Conservation (phyloP, 2,113 vertebrate genomes). For the Spilogale gracilis region DNA sequence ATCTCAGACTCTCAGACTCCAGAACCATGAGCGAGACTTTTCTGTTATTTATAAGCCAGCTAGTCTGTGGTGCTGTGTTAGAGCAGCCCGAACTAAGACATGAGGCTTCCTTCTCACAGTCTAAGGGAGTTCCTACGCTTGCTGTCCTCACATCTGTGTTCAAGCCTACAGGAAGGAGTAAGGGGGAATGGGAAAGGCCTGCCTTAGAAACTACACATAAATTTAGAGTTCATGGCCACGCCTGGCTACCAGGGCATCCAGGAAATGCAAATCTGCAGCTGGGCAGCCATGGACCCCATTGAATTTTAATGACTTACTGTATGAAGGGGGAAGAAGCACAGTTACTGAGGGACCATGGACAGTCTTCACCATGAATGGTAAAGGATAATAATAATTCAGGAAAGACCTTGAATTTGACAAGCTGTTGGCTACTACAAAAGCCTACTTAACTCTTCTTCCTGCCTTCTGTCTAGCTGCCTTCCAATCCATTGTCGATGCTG, state of each 20-base stretch:
- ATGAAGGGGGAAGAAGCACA: background rate
- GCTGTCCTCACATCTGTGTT: background rate
- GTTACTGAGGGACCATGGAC: background rate
- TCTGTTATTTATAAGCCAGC: background rate
- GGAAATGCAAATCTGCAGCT: background rate
- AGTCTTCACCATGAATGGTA: background rate
- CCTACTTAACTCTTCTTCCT: background rate
- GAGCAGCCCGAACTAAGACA: background rate
- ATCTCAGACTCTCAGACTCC: background rate
- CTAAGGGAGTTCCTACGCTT: background rate
- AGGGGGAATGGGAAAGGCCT: background rate
- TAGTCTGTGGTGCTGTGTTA: background rate
- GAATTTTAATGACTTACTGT: background rate
- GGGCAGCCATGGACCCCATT: background rate
- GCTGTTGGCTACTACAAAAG: background rate
- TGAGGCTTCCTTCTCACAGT: background rate
- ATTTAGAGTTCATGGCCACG: background rate
- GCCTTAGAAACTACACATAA: background rate
- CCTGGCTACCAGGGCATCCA: background rate
- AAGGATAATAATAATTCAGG: background rate
- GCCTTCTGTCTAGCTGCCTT: background rate
- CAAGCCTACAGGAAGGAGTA: background rate
- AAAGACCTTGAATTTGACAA: background rate
- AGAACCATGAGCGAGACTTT: background rate
- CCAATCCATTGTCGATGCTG: background rate